Evolutionary conservation across 2,888 invertebrate genomes (phyloP).

Genomic region (Blastobasis adustella): DNA sequence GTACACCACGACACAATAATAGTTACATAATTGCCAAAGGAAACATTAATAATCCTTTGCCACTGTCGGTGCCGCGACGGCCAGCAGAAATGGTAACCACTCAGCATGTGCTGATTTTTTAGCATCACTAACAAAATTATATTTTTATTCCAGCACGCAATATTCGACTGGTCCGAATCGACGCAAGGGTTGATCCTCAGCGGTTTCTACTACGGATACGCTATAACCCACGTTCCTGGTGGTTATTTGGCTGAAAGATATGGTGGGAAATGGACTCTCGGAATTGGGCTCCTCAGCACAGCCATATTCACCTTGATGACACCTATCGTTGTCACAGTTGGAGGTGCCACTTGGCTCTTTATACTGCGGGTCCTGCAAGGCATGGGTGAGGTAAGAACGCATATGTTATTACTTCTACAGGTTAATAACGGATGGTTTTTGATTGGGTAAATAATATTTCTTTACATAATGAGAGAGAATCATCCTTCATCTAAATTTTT

Average conservation of each 20-base stretch:
- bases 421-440: too few relatives aligned
- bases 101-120: too few relatives aligned
- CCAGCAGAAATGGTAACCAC: too few relatives aligned
- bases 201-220: slow-evolving; percentile 90
- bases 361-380: slow-evolving; percentile 81
- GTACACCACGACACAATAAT: too few relatives aligned
- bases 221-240: slow-evolving; percentile 90
- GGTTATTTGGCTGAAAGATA: slow-evolving; percentile 87
- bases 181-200: slow-evolving; percentile 85
- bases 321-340: slow-evolving; percentile 79
- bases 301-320: slow-evolving; percentile 88
- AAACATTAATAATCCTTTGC: too few relatives aligned
- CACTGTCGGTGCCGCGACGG: too few relatives aligned
- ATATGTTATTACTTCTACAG: too few relatives aligned
- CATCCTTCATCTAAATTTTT: too few relatives aligned
- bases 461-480: too few relatives aligned
- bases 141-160: slow-evolving; percentile 45
- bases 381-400: slow-evolving; percentile 79
- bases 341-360: slow-evolving; percentile 74
- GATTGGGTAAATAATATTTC: too few relatives aligned
- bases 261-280: slow-evolving; percentile 90
- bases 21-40: too few relatives aligned
- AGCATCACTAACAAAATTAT: too few relatives aligned
- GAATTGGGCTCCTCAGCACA: slow-evolving; percentile 86
- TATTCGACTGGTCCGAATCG: slow-evolving; percentile 82